Percentiles rank a stretch among this genome's conserved stretches.
These are phyloP conservation scores for Lithobates pipiens DNA, from an alignment of 2,797 vertebrate genomes.

Conservation along the genomic window DNA sequence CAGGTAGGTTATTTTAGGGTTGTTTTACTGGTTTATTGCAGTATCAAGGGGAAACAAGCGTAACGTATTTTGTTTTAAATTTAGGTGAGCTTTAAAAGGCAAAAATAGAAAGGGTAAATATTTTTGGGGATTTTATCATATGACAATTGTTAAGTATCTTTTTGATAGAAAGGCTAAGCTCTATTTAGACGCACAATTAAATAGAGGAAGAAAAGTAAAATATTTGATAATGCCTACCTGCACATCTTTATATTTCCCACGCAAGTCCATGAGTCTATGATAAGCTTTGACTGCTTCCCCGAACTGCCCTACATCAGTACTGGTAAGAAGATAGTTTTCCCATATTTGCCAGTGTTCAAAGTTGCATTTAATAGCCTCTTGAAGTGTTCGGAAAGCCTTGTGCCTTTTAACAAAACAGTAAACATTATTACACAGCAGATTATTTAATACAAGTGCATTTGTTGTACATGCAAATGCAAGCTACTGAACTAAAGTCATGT, in stretches of 20 bases:
- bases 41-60: too few species aligned
- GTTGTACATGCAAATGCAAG: background rate
- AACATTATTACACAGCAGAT: background rate
- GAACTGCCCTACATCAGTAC: conserved; percentile 91
- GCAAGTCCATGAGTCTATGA: conserved; percentile 92
- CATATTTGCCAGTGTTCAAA: conserved; percentile 98
- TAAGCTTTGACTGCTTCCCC: conserved; percentile 91
- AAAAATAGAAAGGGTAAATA: too few species aligned
- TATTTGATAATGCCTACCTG: conserved; percentile 77
- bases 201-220: background rate
- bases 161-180: too few species aligned
- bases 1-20: too few species aligned
- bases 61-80: too few species aligned
- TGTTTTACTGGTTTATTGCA: too few species aligned
- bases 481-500: too few species aligned
- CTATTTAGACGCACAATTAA: too few species aligned
- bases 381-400: conserved; percentile 91
- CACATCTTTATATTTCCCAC: conserved; percentile 90
- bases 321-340: conserved; percentile 93
- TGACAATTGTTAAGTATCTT: too few species aligned
- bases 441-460: background rate
- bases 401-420: conserved; percentile 71
- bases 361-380: conserved; percentile 95
- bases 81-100: too few species aligned
- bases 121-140: too few species aligned